Evolutionary conservation across 2,888 invertebrate species (phyloP), one percentile per base, ranked within the genome.

Genomic region (Hydropsyche betteni): DNA sequence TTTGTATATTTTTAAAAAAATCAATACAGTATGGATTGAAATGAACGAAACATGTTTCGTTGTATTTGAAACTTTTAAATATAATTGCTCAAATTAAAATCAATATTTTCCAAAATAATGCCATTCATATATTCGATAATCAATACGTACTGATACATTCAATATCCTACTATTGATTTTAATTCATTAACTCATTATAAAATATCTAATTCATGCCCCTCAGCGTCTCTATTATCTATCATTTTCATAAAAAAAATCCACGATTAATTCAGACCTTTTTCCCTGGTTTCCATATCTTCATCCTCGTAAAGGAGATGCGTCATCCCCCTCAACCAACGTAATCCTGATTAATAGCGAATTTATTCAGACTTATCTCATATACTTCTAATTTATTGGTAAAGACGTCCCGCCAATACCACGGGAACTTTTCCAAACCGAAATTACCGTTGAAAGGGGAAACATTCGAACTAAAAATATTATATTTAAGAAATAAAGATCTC

Each of bases 341-440:
- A 79, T 78, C 77, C 77, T 77, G 76, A 79, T 73, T 76, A 77
- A 77, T 78, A 74, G 77, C 75, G 72, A 77, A 78, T 79, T 79
- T 79, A 78, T 79, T 78, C 79, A 55, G 33, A 69, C 75, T 79
- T 76, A 79, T 76, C 74, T 77, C 58, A 71, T 74, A 14, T 36
- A 34, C 53, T 51, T 69, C 55, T 74, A 68, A 71, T 74, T 71
- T 70, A 70, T 64, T 70, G 71, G 50, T 14, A 74, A 68, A 74
- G 51, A 70, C 34, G 70, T 61, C n/a, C 14, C 16, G 16, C 64
- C 16, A 36, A 73, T 73, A 73, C 36, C 10, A 2, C 55, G 64
- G 24, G 1, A 3, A 36, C 36, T 2, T 34, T 12, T 36, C 36
- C 0, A 24, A 12, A 36, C 12, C 53, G 8, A 53, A 53, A 53